phyloP scores from a whole-genome alignment of 1,140 invertebrate species.

The Orchestia grillus region DNA sequence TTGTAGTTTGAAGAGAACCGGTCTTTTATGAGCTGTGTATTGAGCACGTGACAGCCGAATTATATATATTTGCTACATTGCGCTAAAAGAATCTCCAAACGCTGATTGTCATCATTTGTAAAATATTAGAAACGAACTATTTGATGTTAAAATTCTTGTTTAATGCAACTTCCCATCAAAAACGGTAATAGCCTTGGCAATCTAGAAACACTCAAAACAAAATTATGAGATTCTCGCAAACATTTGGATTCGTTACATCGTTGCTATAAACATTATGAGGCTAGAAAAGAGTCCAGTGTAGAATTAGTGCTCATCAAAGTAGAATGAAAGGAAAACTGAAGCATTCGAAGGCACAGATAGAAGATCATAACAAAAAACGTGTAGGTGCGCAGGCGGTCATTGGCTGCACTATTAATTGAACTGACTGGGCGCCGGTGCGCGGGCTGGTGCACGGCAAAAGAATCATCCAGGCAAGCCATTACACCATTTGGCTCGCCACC shows the following conservation, averaged over 20 bases:
- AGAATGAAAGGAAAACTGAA: neutral
- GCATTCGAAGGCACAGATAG: neutral
- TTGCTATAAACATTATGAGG: neutral
- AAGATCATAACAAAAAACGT: no score
- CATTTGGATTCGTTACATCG: neutral
- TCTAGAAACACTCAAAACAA: neutral
- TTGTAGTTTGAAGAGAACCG: no score
- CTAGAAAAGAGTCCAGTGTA: neutral
- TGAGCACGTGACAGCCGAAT: no score
- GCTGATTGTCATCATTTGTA: no score
- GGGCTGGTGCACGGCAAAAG: neutral
- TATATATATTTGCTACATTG: no score
- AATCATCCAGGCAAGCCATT: neutral
- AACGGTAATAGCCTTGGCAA: neutral
- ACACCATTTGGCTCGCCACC: neutral
- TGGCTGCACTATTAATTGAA: neutral
- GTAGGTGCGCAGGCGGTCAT: neutral
- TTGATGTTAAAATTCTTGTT: no score
- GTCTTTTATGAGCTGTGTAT: no score
- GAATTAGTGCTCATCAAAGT: neutral
- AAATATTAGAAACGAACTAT: no score
- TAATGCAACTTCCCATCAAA: neutral
- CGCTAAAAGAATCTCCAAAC: no score
- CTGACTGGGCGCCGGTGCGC: neutral
- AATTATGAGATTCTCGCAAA: neutral